Evolutionary conservation across 2,888 invertebrate species (phyloP).

Genomic region (Dicyrtomina minuta): DNA sequence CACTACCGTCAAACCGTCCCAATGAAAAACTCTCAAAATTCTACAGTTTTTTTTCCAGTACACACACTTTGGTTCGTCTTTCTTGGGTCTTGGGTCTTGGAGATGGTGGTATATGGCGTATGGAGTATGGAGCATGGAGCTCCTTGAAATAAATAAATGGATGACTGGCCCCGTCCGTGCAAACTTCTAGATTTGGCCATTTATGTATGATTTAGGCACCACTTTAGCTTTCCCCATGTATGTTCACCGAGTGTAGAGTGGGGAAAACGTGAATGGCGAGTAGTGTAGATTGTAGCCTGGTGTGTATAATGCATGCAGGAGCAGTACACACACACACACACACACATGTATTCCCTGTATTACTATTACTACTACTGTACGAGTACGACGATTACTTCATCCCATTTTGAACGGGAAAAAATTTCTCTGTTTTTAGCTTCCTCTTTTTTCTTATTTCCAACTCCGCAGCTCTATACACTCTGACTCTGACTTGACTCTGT

Average conservation of each 20-base stretch:
- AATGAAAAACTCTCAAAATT: background rate
- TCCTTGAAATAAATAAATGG: conserved; percentile 24
- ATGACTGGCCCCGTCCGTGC: conserved; percentile 27
- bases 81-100: no score
- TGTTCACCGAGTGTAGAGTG: no score
- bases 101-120: no score
- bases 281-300: background rate
- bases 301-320: background rate
- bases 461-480: no score
- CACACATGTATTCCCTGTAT: background rate
- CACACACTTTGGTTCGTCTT: background rate
- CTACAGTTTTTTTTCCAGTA: background rate
- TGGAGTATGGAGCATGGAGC: no score
- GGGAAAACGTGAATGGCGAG: no score
- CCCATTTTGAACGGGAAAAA: no score
- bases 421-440: no score
- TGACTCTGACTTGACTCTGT: background rate
- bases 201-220: conserved; percentile 23
- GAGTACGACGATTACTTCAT: no score
- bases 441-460: no score
- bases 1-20: background rate
- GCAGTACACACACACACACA: background rate
- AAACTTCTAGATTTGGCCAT: conserved; percentile 33
- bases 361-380: background rate
- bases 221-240: conserved; percentile 14